Evolutionary conservation across 1,140 invertebrate species (phyloP), one percentile per base, ranked within the genome.

Genomic region (Polypedilum pembai): DNA sequence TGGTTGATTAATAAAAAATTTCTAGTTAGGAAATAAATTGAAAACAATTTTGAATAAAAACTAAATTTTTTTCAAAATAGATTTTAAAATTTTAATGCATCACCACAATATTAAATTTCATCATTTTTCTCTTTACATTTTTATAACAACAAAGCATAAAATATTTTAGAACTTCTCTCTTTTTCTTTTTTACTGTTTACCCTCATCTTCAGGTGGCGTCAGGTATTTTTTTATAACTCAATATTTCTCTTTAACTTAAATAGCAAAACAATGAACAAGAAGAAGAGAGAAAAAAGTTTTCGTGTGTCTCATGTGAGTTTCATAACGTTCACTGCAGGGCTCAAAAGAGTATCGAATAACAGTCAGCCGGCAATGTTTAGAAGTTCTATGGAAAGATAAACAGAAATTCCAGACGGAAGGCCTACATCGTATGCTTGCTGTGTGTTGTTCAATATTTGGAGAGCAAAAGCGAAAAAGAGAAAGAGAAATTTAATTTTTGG

Each of bases 191-290:
- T 33, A n/a, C 40, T 56, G 15, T n/a, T n/a, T n/a, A 56, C 4
- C 15, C 41, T 15, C 41, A 56, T 15, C n/a, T 56, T 56, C 45
- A 56, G 45, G 45, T 56, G 45, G 45, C 45, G 45, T 56, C 45
- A 56, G 45, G 45, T 56, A 56, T 56, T 45, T 45, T 41, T 41
- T 45, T 45, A 45, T 45, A 45, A 56, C 12, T 56, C 45, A 56
- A 56, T 56, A 56, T 56, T 56, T 56, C 45, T 56, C 45, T 56
- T 56, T 56, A n/a, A n/a, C 8, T 56, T 56, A n/a, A 15, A 8
- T 15, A 33, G 24, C 24, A 33, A 33, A 33, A 33, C 24, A 33
- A 33, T 33, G 24, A 33, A 33, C 24, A 33, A 33, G 24, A 33
- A 33, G 24, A 33, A 33, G 24, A 33, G 5, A 5, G 5, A 5